Evolutionary conservation across 2,113 vertebrate species (phyloP), one percentile per base, ranked within the genome.

Genomic region (Pterocles gutturalis): DNA sequence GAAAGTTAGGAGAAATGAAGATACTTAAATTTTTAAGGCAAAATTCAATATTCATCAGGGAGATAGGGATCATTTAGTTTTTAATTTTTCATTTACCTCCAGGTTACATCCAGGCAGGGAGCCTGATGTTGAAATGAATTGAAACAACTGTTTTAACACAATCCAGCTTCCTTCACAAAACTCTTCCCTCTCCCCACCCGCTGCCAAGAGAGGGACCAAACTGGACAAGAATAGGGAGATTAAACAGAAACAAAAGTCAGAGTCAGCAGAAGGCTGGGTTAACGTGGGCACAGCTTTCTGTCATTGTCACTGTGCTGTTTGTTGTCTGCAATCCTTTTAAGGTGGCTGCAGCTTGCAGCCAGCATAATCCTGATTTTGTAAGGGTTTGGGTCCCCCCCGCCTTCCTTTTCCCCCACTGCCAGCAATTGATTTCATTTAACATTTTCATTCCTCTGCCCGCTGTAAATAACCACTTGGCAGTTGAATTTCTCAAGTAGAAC

Each of bases 361-460:
- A 95, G 79, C 14, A 9, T 91, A 96, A 96, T 97, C 93, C 96
- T 95, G 87, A 73, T 96, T 97, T 96, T 84, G 64, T 96, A 84
- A 91, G 89, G 83, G 92, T 89, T 92, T 78, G 64, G 65, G 43
- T 4, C 9, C 51, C 4, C 34, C 62, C 65, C 71, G n/a, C 48
- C 73, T 81, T 92, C 76, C 83, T 76, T 96, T 90, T 96, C 92
- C 62, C 62, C 57, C 80, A 57, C 90, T 96, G 94, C 91, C 95
- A 93, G 94, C 92, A 97, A 97, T 91, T 97, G 95, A 97, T 97
- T 97, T 96, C 91, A 96, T 95, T 96, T 96, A 97, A 97, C 97
- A 94, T 96, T 96, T 97, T 96, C 95, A 94, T 96, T 97, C 91
- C 95, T 97, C 89, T 97, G 87, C 95, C 94, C 48, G 76, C 93